Evolutionary conservation across 1,140 invertebrate genomes (phyloP), one percentile per base, ranked within the genome.

Genomic region (Drosophila ercepeae): DNA sequence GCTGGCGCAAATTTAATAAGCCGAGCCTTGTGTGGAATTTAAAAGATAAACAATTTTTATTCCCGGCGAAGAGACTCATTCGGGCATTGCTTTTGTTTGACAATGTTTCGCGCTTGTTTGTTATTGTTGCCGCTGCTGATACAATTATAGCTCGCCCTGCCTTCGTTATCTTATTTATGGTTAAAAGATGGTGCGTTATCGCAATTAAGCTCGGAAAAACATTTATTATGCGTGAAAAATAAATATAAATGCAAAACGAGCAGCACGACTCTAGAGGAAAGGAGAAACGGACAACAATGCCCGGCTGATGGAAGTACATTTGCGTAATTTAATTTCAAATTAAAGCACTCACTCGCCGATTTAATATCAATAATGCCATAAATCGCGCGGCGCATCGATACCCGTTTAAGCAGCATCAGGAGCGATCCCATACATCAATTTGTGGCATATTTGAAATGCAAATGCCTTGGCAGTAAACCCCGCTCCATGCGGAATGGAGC

Each of bases 331-430:
- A 73, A 72, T 79, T 84, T 60, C 60, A 72, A 79, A 68, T 79
- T 48, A 64, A 71, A 58, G 48, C 46, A 52, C 61, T 46, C 60
- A 25, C 42, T 23, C 42, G 13, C 25, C 57, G 61, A 83, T 78
- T 84, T 79, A 79, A 86, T 76, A 81, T 79, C 76, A 76, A 86
- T 84, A 84, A 79, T 64, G 76, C 68, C 72, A 84, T 86, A 86
- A 86, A 84, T 84, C 64, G 45, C 36, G 4, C 32, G 8, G 8
- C 14, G 14, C 39, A 9, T 1, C 32, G 23, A 13, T 25, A 25
- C 32, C 50, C 44, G 58, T 32, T 63, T 49, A 41, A 44, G 9
- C 29, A 49, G 44, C 53, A 32, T 36, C 27, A 34, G 46, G n/a
- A 50, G 50, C 42, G 49, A 39, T 68, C 25, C 76, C 81, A 86